A percentile compares a stretch with the other conserved stretches of the same genome.
phyloP scores from a whole-genome alignment of 1,140 invertebrate species.

The Phthorimaea operculella region DNA sequence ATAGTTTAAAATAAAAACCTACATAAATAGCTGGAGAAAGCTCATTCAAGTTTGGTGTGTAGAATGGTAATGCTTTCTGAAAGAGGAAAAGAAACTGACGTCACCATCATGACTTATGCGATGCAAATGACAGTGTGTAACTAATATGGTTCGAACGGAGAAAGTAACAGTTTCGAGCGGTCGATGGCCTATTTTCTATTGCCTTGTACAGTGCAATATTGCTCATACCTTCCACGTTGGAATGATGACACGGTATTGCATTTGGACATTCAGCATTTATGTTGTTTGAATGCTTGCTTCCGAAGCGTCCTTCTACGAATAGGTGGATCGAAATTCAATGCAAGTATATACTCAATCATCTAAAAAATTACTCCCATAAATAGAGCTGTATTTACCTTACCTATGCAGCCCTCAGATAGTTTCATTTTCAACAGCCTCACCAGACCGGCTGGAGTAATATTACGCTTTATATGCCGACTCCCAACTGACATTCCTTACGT shows the following conservation, averaged over 20 bases:
- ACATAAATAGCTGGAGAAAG: too few relatives aligned
- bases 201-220: slow-evolving; percentile 6
- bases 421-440: background rate
- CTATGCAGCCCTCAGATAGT: too few relatives aligned
- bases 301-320: too few relatives aligned
- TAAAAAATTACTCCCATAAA: too few relatives aligned
- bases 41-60: too few relatives aligned
- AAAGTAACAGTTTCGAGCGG: slow-evolving; percentile 20
- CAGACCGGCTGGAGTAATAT: background rate
- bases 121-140: slow-evolving; percentile 12
- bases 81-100: background rate
- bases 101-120: background rate
- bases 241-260: background rate
- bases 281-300: too few relatives aligned
- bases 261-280: too few relatives aligned
- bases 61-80: too few relatives aligned
- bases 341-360: too few relatives aligned
- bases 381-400: too few relatives aligned
- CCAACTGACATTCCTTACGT: slow-evolving; percentile 2
- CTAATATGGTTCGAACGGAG: slow-evolving; percentile 22
- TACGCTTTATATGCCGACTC: background rate
- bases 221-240: background rate
- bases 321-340: too few relatives aligned
- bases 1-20: too few relatives aligned
- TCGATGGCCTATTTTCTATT: slow-evolving; percentile 17